Conservation (phyloP, 2,113 vertebrate genomes). For the Muscicapa adusta region DNA sequence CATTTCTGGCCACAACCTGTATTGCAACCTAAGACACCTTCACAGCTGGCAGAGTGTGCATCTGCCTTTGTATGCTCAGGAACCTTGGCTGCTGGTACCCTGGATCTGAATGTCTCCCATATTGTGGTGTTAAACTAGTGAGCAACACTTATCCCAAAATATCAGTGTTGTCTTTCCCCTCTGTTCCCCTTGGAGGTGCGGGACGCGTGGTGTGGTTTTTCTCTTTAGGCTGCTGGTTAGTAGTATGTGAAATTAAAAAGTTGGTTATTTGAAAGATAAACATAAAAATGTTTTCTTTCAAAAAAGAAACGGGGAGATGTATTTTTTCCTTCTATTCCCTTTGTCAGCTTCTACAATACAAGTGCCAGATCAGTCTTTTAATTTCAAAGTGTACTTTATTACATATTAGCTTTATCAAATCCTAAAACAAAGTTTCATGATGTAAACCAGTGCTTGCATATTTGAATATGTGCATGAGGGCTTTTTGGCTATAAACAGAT, state of each 20-base stretch:
- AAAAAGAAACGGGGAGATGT: too few relatives aligned
- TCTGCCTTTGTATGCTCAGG: accelerated
- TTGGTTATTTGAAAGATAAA: background rate
- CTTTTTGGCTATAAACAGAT: background rate
- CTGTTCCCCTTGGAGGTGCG: background rate
- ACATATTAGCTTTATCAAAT: background rate
- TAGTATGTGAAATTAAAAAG: background rate
- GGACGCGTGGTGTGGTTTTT: accelerated
- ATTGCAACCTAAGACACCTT: too few relatives aligned
- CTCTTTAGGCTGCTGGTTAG: background rate
- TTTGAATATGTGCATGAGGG: background rate
- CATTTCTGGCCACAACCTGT: too few relatives aligned
- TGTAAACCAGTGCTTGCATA: background rate
- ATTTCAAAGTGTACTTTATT: background rate
- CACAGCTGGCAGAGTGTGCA: background rate
- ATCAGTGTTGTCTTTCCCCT: background rate
- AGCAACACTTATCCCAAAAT: background rate
- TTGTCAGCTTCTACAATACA: background rate
- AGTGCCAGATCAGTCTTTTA: background rate
- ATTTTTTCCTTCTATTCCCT: background rate
- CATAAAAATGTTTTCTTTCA: too few relatives aligned
- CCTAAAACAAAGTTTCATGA: background rate
- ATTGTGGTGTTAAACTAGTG: accelerated
- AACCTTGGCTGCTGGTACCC: background rate
- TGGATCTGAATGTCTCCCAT: background rate